A percentile compares a stretch with the other conserved stretches of the same genome.
Evolutionary conservation across 1,140 invertebrate species (phyloP).

Genomic region (Lepidotrigona ventralis): DNA sequence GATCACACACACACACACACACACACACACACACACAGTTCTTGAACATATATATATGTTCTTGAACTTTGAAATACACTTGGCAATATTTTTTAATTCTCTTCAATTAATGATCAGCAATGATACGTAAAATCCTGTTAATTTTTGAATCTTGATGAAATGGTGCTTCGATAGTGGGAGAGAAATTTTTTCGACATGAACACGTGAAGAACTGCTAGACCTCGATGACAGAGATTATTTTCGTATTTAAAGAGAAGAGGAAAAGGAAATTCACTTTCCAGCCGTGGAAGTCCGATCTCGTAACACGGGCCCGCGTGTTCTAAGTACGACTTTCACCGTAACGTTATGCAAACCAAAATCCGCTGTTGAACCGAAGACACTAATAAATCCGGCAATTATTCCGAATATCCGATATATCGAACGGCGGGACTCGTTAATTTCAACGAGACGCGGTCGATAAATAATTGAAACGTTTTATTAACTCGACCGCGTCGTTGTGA

Average conservation of each 20-base stretch:
- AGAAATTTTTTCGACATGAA: no score
- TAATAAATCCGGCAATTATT: background rate
- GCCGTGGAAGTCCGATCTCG: background rate
- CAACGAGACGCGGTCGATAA: background rate
- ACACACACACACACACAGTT: no score
- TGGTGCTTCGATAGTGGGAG: no score
- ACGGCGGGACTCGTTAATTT: background rate
- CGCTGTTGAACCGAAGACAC: background rate
- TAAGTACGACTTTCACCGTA: conserved; percentile 19
- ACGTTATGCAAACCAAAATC: conserved; percentile 28
- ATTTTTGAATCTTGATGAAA: no score
- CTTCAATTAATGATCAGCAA: no score
- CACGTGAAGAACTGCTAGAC: no score
- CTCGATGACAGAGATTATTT: no score
- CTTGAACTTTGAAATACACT: no score
- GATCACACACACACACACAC: no score
- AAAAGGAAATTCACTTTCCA: conserved; percentile 25
- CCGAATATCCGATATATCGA: background rate
- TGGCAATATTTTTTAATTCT: no score
- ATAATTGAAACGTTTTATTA: conserved; percentile 1
- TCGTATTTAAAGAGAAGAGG: background rate
- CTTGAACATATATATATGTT: no score
- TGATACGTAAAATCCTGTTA: no score
- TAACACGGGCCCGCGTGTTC: background rate
- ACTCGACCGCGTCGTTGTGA: background rate